Evolutionary conservation across 2,113 vertebrate genomes (phyloP), one percentile per base, ranked within the genome.

Genomic region (Phainopepla nitens): DNA sequence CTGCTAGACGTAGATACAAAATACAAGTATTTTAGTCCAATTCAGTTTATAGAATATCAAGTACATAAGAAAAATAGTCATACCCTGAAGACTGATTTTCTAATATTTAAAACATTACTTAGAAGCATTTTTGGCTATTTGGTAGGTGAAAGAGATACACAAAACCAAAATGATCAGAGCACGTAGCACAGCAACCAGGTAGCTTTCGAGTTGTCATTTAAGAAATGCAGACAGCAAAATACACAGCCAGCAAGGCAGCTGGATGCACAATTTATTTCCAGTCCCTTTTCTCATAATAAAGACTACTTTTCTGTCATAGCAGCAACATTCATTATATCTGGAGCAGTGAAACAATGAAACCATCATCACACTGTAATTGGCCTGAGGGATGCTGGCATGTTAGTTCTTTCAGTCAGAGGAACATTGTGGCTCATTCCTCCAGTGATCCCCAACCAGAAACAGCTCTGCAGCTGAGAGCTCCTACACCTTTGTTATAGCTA

Each of bases 301-400:
- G 78, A 39, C 62, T 57, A 42, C 62, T 85, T 58, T 77, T 79
- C 54, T 94, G 91, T 82, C 82, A 66, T 20, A 92, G 51, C 68
- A 86, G 71, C 71, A 66, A 29, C 56, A 71, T 88, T 93, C 85
- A 78, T 96, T 95, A 78, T 73, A 56, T 36, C 44, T 27, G 47
- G 72, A 87, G 81, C 78, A 77, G 66, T 47, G 75, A 91, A 88
- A 93, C 90, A 94, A 73, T 70, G 71, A 83, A 90, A 93, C 82
- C 8, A 88, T 78, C 61, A 75, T 91, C 60, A 51, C 8, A 1
- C 22, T 90, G 39, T 68, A 94, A 95, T 64, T 91, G 92, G 82
- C 75, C 62, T 44, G 51, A 41, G 85, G 54, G 56, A 82, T 47
- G 78, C 35, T 83, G 71, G 71, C 41, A 16, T 5, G 11, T 44